Base-by-base conservation (phyloP, 2,797 vertebrate genomes). In the Enteromius thamalakanensis region DNA sequence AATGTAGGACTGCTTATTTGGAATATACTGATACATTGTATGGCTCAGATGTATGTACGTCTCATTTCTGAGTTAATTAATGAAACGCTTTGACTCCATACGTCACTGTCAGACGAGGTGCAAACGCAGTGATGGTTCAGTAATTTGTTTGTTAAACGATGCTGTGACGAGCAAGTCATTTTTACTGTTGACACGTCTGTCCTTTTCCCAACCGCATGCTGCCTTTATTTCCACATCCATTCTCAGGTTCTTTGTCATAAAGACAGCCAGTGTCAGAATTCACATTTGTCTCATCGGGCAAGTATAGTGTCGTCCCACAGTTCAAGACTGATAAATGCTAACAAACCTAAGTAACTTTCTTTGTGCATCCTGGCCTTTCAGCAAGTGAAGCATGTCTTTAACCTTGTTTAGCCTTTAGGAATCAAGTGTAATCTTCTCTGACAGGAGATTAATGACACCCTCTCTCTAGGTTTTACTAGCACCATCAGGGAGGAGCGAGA, bases 381-480 rank as follows among this genome's bases (percentile, higher is more conserved):
- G 84, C 75, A 82, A 79, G 78, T 85, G 75, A 84, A 80, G 53
- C 70, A 83, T 80, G 84, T 70, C 86, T 87, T 81, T 88, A 82
- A 80, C 88, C 83, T 80, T 53, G 84, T 89, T 55, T 86, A 87
- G 68, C 79, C 86, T 91, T 89, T 87, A 72, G 84, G 81, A 87
- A 88, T 87, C 84, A 79, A 80, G 87, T 78, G 23, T 79, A 60
- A 89, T 86, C 79, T 89, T 76, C 79, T 86, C 70, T 77, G 80
- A 87, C 74, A 80, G 84, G n/a, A 88, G 89, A 89, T 85, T 82
- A 89, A 89, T 89, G 88, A 75, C 80, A 84, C 78, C 71, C 55
- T 79, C 81, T 77, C 84, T 82, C 32, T 62, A 80, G 80, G 75
- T 85, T 80, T 79, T 83, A 76, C 79, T 12, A 55, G 82, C 76